Conservation (phyloP, 2,888 invertebrate genomes). For the Himalopsyche anomala region DNA sequence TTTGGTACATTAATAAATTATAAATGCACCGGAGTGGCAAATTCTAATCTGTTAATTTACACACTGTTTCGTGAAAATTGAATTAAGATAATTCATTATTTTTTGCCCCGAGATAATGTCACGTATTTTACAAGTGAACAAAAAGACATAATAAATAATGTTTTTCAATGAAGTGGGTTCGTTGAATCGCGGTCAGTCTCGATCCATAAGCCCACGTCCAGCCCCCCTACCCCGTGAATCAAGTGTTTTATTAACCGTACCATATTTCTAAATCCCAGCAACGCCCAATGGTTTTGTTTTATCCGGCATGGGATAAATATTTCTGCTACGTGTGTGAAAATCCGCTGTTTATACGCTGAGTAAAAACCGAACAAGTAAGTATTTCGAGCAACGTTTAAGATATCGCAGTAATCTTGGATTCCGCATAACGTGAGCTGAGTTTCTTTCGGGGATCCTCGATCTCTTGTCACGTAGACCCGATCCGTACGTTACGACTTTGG, state of each 20-base stretch:
- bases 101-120: no score
- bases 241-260: not conserved
- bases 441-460: not conserved
- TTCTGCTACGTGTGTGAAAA: no score
- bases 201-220: no score
- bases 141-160: no score
- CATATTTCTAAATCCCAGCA: slow-evolving; percentile 14
- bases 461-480: slow-evolving; percentile 23
- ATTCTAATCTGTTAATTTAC: no score
- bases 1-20: no score
- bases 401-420: slow-evolving; percentile 13
- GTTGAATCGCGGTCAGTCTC: no score
- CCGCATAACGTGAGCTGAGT: slow-evolving; percentile 9
- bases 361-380: not conserved
- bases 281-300: slow-evolving; percentile 3
- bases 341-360: not conserved
- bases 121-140: no score
- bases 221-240: not conserved
- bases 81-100: no score
- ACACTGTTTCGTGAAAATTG: no score
- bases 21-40: no score
- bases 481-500: slow-evolving; percentile 2
- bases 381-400: slow-evolving; percentile 1
- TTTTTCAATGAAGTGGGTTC: no score
- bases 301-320: not conserved